Base-by-base conservation (phyloP, 2,797 vertebrate genomes). In the Furcifer pardalis region DNA sequence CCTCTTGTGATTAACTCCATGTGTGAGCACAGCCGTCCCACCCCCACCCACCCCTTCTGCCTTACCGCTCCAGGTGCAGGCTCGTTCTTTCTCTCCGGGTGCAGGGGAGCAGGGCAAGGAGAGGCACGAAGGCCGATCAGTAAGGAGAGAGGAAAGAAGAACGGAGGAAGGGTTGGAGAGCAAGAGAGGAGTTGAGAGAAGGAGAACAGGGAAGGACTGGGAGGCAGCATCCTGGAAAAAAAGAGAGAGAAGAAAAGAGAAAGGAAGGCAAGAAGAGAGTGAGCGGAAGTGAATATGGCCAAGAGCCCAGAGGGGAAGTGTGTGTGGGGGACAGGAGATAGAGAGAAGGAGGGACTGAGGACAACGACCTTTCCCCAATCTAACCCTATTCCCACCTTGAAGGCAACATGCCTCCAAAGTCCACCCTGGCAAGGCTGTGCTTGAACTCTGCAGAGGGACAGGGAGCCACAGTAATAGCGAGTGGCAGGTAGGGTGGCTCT, bases 1-100 rank as follows among this genome's bases (percentile, higher is more conserved):
- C 95, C 95, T 95, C 94, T 93, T 94, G 95, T 95, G 97, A 94
- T 95, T 94, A 95, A 94, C 92, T 91, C 93, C 95, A 91, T 88
- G 94, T 91, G 95, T 40, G 90, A 89, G 86, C 86, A 86, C 84
- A 86, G 81, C 82, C n/a, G n/a, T n/a, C n/a, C n/a, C n/a, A n/a
- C n/a, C 56, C 71, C 65, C 90, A 2, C 66, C 52, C 17, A 35
- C 68, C n/a, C 37, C 32, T 3, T 87, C n/a, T 75, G 93, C 90
- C 88, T 92, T 69, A 2, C 0, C 27, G 79, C 74, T 84, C 80
- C 81, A 85, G 87, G 91, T 86, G 85, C 37, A 71, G 21, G 63
- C 62, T 73, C 71, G 72, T 86, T 81, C 78, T 66, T 72, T 81
- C 84, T 86, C 73, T 86, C 84, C 71, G 79, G 79, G 84, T 78